Base-by-base conservation (phyloP, 2,113 vertebrate genomes). In the Himantopus leucocephalus region DNA sequence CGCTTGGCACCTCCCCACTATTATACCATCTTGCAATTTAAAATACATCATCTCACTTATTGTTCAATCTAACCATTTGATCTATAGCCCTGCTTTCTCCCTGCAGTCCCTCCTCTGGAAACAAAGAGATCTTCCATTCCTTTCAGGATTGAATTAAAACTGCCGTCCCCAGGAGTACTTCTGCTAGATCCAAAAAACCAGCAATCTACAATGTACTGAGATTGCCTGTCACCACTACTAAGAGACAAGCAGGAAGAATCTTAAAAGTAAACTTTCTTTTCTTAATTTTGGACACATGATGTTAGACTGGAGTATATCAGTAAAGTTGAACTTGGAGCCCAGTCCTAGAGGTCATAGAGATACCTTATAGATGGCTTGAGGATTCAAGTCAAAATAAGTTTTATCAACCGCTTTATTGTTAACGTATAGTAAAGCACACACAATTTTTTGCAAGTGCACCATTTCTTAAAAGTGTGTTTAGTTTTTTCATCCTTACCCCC, bases 11-110 rank as follows among this genome's bases (percentile, higher is more conserved):
- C 85, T 94, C 71, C 94, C 70, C 79, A 43, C 59, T 55, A 64
- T 83, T 92, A 48, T 37, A 93, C 76, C 53, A 76, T 30, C 73
- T 72, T 88, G 30, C 34, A 77, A 95, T 95, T 96, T 96, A 87
- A 92, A 96, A 88, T 84, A 72, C 79, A 94, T 41, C 41, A 50
- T 93, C 68, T 95, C 73, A 70, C 53, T 35, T 77, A 67, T 95
- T 93, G 56, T 79, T 73, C 26, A 55, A 16, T 83, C 37, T 48
- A 83, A 67, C 26, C 53, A 82, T 92, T 94, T 97, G 94, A 89
- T 94, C 90, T 82, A 78, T 82, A 90, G 56, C 27, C 32, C 64
- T 68, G 48, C 53, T 94, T 92, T 68, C 72, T 88, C 3, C 8
- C 34, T 64, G 43, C n/a, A 85, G 60, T 60, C 77, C 64, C 56